Evolutionary conservation across 2,888 invertebrate genomes (phyloP).

Genomic region (Tineola bisselliella): DNA sequence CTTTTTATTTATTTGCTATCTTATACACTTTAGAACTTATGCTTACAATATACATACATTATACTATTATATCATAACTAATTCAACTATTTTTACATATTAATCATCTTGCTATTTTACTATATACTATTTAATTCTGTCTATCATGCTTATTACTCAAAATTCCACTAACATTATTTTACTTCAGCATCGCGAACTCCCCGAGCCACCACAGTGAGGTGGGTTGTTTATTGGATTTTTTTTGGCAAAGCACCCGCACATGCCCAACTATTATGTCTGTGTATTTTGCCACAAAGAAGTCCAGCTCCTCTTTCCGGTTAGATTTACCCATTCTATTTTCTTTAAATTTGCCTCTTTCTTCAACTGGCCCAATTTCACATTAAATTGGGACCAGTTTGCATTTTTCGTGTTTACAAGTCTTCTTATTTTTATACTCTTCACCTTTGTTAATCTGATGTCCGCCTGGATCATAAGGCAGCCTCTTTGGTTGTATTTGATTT

Average conservation of each 20-base stretch:
- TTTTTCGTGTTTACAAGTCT: slow-evolving; percentile 16
- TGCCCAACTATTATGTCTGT: background rate
- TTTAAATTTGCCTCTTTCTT: background rate
- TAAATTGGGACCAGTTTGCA: slow-evolving; percentile 16
- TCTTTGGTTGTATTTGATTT: background rate
- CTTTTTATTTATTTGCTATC: too few species aligned
- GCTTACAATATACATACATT: too few species aligned
- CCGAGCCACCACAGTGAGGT: background rate
- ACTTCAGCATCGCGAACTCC: background rate
- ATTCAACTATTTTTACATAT: too few species aligned
- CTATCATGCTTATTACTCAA: too few species aligned
- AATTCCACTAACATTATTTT: too few species aligned
- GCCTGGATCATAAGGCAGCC: background rate
- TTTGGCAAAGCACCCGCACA: background rate
- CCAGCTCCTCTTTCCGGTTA: background rate
- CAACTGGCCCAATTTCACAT: background rate
- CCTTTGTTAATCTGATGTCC: slow-evolving; percentile 5
- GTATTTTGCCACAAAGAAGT: background rate
- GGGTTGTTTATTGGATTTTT: background rate
- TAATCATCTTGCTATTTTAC: too few species aligned
- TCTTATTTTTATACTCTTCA: slow-evolving; percentile 14
- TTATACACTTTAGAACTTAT: too few species aligned
- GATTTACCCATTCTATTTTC: background rate
- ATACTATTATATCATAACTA: too few species aligned
- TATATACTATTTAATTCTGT: too few species aligned